Evolutionary conservation across 2,113 vertebrate species (phyloP).

Genomic region (Fukomys damarensis): DNA sequence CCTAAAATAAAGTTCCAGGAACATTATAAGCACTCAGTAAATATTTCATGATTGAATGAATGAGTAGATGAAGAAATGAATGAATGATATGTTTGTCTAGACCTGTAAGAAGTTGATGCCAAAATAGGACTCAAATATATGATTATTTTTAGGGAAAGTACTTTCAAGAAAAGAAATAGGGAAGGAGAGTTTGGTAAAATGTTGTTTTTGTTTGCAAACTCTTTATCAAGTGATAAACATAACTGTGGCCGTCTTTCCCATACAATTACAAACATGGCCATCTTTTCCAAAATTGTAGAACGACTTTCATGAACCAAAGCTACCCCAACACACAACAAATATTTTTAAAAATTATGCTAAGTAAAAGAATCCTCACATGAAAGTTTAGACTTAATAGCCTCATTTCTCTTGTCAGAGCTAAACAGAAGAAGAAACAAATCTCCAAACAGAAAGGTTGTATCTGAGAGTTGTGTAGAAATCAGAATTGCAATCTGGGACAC

Average conservation of each 20-base stretch:
- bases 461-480: background rate
- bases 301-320: background rate
- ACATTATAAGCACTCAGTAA: background rate
- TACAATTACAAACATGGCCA: too few species aligned
- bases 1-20: background rate
- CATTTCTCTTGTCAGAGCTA: background rate
- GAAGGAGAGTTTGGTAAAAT: background rate
- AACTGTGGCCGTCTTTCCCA: too few species aligned
- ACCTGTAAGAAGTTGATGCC: background rate
- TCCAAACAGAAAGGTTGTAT: background rate
- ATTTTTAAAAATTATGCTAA: background rate
- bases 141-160: background rate
- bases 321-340: background rate
- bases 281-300: too few species aligned
- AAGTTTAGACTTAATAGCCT: background rate
- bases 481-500: background rate
- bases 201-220: too few species aligned
- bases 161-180: background rate
- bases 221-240: too few species aligned
- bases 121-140: background rate
- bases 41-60: background rate
- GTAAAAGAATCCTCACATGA: background rate
- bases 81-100: background rate
- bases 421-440: background rate
- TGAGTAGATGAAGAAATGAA: background rate